A percentile compares a stretch with the other conserved stretches of the same genome.
Conservation (phyloP, 2,113 vertebrate genomes). For the Oncorhynchus kisutch region DNA sequence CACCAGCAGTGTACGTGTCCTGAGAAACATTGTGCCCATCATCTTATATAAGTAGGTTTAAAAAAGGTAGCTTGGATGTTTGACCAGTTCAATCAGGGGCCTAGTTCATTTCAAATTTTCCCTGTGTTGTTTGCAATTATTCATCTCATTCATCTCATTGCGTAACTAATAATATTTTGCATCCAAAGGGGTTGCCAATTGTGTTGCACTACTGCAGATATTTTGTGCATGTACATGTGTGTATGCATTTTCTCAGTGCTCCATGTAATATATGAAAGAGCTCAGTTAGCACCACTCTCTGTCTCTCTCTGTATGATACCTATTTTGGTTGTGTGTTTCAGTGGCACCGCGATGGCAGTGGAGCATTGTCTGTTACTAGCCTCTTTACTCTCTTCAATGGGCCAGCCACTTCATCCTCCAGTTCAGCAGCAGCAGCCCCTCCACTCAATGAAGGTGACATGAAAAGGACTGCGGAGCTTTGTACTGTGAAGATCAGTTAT, state of each 20-base stretch:
- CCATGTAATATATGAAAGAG: too few relatives aligned
- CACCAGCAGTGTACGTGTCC: constrained; percentile 22
- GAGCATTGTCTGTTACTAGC: constrained; percentile 63
- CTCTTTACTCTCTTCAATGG: constrained; percentile 72
- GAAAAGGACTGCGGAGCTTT: constrained; percentile 78
- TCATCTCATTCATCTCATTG: too few relatives aligned
- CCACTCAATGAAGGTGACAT: constrained; percentile 76
- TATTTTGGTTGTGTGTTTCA: constrained; percentile 64
- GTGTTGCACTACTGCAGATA: too few relatives aligned
- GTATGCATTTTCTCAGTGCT: too few relatives aligned
- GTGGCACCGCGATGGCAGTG: constrained; percentile 45
- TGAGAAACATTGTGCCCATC: not conserved
- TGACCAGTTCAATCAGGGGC: too few relatives aligned
- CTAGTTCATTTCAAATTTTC: too few relatives aligned
- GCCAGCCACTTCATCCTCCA: constrained; percentile 63
- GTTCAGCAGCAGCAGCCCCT: constrained; percentile 62
- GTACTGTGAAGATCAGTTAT: constrained; percentile 78
- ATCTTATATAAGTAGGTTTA: not conserved
- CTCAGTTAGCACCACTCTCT: not conserved
- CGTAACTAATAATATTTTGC: too few relatives aligned
- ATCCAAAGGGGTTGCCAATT: too few relatives aligned
- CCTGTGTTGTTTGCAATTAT: too few relatives aligned
- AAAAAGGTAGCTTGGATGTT: too few relatives aligned
- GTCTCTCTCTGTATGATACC: constrained; percentile 48
- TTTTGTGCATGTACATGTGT: too few relatives aligned